Conservation (phyloP, 2,888 invertebrate species). For the Nowickia ferox region DNA sequence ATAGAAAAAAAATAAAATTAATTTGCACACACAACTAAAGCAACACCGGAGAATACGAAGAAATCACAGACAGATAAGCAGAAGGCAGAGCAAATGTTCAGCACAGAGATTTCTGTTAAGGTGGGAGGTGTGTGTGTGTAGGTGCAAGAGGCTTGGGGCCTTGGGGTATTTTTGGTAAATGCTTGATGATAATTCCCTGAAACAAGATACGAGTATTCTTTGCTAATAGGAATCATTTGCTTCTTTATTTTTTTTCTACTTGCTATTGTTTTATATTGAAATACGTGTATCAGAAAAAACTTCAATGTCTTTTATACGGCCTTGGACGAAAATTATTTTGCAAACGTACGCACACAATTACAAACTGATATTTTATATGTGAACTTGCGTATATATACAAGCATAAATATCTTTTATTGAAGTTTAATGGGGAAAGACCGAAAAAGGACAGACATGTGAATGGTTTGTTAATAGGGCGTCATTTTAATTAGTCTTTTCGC, state of each 20-base stretch:
- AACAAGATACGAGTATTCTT: slow-evolving; percentile 18
- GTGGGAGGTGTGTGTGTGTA: background rate
- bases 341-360: background rate
- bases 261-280: background rate
- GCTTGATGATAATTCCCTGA: slow-evolving; percentile 53
- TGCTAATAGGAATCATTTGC: slow-evolving; percentile 56
- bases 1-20: slow-evolving; percentile 5
- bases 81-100: slow-evolving; percentile 3
- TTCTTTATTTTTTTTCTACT: background rate
- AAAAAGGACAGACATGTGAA: slow-evolving; percentile 53
- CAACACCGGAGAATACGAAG: background rate
- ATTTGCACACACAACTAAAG: slow-evolving; percentile 25
- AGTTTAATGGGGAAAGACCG: slow-evolving; percentile 40
- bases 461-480: slow-evolving; percentile 57
- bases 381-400: background rate
- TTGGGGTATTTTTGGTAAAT: slow-evolving; percentile 38
- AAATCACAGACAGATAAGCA: background rate
- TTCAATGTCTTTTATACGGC: background rate
- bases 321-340: background rate
- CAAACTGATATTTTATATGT: background rate
- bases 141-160: slow-evolving; percentile 12
- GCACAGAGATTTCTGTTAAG: slow-evolving; percentile 3
- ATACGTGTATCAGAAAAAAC: background rate
- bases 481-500: slow-evolving; percentile 59
- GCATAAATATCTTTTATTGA: slow-evolving; percentile 22